These are phyloP conservation scores for Antechinus flavipes DNA, from an alignment of 2,113 vertebrate genomes.

Conservation along the genomic window DNA sequence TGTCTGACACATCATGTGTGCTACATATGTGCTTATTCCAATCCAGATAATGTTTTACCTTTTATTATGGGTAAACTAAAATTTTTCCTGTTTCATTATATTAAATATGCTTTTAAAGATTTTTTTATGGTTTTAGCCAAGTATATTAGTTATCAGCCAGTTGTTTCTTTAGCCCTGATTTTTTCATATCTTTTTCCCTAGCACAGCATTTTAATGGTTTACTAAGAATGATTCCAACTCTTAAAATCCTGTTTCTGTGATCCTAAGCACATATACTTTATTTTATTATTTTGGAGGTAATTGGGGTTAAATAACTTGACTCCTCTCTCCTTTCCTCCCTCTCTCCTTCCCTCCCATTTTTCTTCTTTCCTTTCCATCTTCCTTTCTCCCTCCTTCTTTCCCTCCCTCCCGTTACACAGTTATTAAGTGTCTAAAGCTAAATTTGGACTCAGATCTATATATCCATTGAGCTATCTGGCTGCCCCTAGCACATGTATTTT, in stretches of 20 bases:
- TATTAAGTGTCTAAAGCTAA: neutral
- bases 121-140: neutral
- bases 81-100: neutral
- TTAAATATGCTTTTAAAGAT: neutral
- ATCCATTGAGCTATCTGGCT: neutral
- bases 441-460: neutral
- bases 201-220: neutral
- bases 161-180: slow-evolving; percentile 34
- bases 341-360: no score
- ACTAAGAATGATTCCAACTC: neutral
- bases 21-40: no score
- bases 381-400: no score
- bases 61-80: no score
- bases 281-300: neutral
- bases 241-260: no score
- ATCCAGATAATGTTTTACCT: no score
- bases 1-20: no score
- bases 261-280: no score
- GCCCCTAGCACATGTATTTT: neutral
- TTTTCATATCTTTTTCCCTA: slow-evolving; percentile 34
- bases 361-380: no score
- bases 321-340: no score
- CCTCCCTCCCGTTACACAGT: neutral
- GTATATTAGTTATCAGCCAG: slow-evolving; percentile 20
- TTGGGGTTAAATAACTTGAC: neutral